Evolutionary conservation across 2,888 invertebrate genomes (phyloP).

Genomic region (Dicyrtoma fusca): DNA sequence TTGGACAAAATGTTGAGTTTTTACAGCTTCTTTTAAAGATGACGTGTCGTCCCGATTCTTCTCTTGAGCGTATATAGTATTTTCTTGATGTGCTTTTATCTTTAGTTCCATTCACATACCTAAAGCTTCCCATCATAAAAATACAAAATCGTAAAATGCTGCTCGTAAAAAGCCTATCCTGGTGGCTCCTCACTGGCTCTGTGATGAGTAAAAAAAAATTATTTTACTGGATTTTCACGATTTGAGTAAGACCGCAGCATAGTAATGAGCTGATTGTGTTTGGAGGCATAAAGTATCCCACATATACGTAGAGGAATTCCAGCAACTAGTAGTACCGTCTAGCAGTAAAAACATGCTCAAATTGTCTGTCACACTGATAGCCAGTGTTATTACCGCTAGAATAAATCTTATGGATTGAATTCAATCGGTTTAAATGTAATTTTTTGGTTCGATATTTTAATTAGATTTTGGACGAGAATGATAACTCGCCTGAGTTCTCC

Average conservation of each 20-base stretch:
- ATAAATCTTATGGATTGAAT: too few species aligned
- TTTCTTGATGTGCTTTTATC: slow-evolving; percentile 22
- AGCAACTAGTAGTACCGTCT: too few species aligned
- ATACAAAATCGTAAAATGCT: slow-evolving; percentile 32
- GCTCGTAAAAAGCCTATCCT: slow-evolving; percentile 24
- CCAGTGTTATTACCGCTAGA: neutral
- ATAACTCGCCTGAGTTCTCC: slow-evolving; percentile 88
- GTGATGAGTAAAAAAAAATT: slow-evolving; percentile 3
- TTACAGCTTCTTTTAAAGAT: slow-evolving; percentile 36
- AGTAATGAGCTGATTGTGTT: slow-evolving; percentile 9
- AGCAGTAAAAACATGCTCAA: too few species aligned
- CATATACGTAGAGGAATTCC: too few species aligned
- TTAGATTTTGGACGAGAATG: slow-evolving; percentile 66
- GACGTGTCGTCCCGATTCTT: slow-evolving; percentile 15
- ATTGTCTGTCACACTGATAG: neutral
- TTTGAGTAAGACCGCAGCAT: slow-evolving; percentile 24
- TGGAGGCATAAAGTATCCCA: too few species aligned
- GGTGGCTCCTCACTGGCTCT: slow-evolving; percentile 13
- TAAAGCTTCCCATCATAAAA: slow-evolving; percentile 33
- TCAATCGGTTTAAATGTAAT: neutral
- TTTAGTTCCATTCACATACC: slow-evolving; percentile 28
- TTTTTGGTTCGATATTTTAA: slow-evolving; percentile 5
- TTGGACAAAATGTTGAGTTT: slow-evolving; percentile 24
- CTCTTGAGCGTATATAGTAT: neutral
- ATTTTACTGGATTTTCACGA: slow-evolving; percentile 23